Conservation (phyloP, 2,888 invertebrate genomes). For the Drosophila paracracens region DNA sequence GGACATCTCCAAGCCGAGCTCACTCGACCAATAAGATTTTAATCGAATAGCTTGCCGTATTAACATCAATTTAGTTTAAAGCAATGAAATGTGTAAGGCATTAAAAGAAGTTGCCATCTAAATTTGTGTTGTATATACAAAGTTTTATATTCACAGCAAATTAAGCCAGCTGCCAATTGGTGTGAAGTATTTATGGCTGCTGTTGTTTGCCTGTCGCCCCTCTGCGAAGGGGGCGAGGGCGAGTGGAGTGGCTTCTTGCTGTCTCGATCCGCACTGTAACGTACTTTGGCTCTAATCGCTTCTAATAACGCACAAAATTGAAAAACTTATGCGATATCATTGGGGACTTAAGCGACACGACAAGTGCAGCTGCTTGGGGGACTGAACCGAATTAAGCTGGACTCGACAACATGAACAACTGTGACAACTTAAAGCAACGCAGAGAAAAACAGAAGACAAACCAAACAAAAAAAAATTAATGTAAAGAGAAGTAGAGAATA, state of each 20-base stretch:
- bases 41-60: background rate
- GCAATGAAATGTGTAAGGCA: background rate
- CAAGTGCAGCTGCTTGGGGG: conserved; percentile 71
- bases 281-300: conserved; percentile 81
- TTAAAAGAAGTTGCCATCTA: background rate
- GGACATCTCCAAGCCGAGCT: background rate
- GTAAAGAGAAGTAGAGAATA: background rate
- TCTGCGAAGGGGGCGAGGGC: too few relatives aligned
- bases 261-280: conserved; percentile 15
- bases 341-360: conserved; percentile 75
- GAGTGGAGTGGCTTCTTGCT: conserved; percentile 13
- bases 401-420: conserved; percentile 77
- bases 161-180: conserved; percentile 67
- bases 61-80: background rate
- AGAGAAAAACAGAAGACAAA: conserved; percentile 32
- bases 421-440: conserved; percentile 81
- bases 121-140: conserved; percentile 12
- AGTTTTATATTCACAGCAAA: conserved; percentile 47
- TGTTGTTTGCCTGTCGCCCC: conserved; percentile 19
- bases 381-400: conserved; percentile 58
- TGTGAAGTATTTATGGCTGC: conserved; percentile 63
- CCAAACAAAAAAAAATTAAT: conserved; percentile 15
- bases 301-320: conserved; percentile 84
- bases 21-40: background rate
- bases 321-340: conserved; percentile 83